Conservation (phyloP, 2,113 vertebrate genomes). For the Takifugu flavidus region DNA sequence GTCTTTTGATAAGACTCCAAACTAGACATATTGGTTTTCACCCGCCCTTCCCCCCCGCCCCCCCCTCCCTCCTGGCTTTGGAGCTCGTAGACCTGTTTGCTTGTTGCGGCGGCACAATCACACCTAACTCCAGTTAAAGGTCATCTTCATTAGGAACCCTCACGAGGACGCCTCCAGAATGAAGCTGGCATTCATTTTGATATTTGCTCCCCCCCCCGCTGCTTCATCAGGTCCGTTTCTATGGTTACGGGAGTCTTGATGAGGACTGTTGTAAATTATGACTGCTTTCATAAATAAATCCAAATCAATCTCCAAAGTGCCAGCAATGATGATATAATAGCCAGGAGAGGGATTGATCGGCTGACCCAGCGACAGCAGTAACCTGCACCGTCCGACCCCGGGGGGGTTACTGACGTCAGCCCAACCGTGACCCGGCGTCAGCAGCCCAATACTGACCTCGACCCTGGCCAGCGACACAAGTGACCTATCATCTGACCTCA, state of each 20-base stretch:
- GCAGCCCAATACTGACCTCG: conserved; percentile 35
- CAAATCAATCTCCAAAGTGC: conserved; percentile 15
- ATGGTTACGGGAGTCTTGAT: conserved; percentile 19
- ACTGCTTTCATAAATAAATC: neutral
- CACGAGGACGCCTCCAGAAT: neutral
- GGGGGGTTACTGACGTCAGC: conserved; percentile 52
- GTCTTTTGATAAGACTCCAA: conserved; percentile 20
- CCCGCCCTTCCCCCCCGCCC: no score
- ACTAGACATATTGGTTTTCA: conserved; percentile 7
- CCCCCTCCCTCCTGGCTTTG: no score
- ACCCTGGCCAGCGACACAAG: conserved; percentile 5
- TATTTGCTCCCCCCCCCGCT: neutral
- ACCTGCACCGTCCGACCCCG: conserved; percentile 30
- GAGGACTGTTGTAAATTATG: conserved; percentile 8
- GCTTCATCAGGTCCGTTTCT: conserved; percentile 2
- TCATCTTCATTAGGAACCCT: conserved; percentile 1
- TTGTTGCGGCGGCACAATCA: no score
- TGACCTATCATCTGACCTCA: conserved; percentile 36
- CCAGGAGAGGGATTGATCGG: conserved; percentile 25
- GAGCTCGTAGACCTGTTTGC: no score
- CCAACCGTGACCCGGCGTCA: conserved; percentile 40
- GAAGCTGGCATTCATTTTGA: neutral
- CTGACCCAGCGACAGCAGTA: conserved; percentile 49
- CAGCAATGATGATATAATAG: conserved; percentile 40
- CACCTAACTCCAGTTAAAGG: no score